Evolutionary conservation across 2,888 invertebrate species (phyloP).

Genomic region (Stenichneumon culpator): DNA sequence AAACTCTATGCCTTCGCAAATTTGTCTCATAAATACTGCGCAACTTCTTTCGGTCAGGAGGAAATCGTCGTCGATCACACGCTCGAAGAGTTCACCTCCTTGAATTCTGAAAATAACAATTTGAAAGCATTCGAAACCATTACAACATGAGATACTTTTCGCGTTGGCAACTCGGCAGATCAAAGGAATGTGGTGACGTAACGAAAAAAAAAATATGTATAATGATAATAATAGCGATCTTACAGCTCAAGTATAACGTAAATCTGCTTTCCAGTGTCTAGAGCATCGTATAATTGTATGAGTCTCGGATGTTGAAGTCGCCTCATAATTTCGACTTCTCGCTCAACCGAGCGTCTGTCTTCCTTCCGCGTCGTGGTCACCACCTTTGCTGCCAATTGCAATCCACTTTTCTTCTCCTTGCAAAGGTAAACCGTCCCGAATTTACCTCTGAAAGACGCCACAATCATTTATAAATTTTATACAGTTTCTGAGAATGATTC

Average conservation of each 20-base stretch:
- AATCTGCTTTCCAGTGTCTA: slow-evolving; percentile 97
- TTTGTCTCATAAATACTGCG: slow-evolving; percentile 98
- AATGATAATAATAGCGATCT: slow-evolving; percentile 85
- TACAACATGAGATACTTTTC: not conserved
- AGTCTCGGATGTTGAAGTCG: slow-evolving; percentile 97
- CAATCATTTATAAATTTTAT: slow-evolving; percentile 50
- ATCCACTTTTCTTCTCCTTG: slow-evolving; percentile 92
- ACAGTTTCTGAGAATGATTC: slow-evolving; percentile 25
- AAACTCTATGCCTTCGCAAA: slow-evolving; percentile 99
- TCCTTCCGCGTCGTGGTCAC: slow-evolving; percentile 94
- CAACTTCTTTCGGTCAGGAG: slow-evolving; percentile 98
- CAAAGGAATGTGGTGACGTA: slow-evolving; percentile 48
- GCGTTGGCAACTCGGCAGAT: slow-evolving; percentile 52
- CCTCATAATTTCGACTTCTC: slow-evolving; percentile 99
- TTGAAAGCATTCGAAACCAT: too few relatives aligned
- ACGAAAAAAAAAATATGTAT: slow-evolving; percentile 3
- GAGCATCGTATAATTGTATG: slow-evolving; percentile 98
- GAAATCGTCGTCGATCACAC: slow-evolving; percentile 99
- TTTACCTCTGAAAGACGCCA: slow-evolving; percentile 91
- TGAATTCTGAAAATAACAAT: slow-evolving; percentile 90
- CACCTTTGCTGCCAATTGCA: slow-evolving; percentile 96
- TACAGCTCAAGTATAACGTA: slow-evolving; percentile 99
- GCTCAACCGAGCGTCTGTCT: slow-evolving; percentile 95
- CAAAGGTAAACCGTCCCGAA: slow-evolving; percentile 98
- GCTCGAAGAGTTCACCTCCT: slow-evolving; percentile 99